phyloP scores from a whole-genome alignment of 2,888 invertebrate genomes.

The Chymomyza amoena region DNA sequence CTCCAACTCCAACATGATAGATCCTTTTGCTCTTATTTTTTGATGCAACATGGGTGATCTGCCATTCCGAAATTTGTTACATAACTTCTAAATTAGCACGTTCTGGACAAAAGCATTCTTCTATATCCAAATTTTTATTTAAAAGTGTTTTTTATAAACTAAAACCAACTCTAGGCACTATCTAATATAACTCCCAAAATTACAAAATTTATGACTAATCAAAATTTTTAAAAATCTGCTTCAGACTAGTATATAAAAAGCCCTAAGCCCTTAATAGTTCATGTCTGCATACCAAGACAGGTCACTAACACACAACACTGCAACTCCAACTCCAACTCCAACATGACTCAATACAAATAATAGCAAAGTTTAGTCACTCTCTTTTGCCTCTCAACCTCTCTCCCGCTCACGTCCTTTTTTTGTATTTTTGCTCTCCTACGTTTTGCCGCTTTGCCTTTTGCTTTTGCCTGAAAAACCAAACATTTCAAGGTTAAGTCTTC shows the following conservation, averaged over 20 bases:
- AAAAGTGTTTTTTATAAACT: too few relatives aligned
- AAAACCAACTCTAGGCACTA: too few relatives aligned
- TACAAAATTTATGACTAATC: neutral
- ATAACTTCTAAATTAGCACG: too few relatives aligned
- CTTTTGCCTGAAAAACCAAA: slow-evolving; percentile 50
- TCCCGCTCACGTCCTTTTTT: slow-evolving; percentile 20
- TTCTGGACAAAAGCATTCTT: too few relatives aligned
- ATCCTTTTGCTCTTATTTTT: too few relatives aligned
- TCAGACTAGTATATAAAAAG: neutral
- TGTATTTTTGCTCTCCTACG: slow-evolving; percentile 42
- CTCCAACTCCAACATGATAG: too few relatives aligned
- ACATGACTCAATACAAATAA: slow-evolving; percentile 19
- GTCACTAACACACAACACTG: neutral
- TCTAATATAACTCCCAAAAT: too few relatives aligned
- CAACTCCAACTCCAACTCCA: neutral
- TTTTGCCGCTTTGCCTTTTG: slow-evolving; percentile 47
- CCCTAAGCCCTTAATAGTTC: neutral
- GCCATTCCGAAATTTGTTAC: too few relatives aligned
- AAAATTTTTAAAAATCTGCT: neutral
- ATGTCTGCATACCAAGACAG: neutral
- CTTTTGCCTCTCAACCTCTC: slow-evolving; percentile 9
- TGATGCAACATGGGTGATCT: too few relatives aligned
- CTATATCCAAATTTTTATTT: too few relatives aligned
- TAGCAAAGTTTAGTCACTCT: slow-evolving; percentile 7
- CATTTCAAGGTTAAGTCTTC: slow-evolving; percentile 74